phyloP scores from a whole-genome alignment of 2,888 invertebrate species.

The Allygus modestus region DNA sequence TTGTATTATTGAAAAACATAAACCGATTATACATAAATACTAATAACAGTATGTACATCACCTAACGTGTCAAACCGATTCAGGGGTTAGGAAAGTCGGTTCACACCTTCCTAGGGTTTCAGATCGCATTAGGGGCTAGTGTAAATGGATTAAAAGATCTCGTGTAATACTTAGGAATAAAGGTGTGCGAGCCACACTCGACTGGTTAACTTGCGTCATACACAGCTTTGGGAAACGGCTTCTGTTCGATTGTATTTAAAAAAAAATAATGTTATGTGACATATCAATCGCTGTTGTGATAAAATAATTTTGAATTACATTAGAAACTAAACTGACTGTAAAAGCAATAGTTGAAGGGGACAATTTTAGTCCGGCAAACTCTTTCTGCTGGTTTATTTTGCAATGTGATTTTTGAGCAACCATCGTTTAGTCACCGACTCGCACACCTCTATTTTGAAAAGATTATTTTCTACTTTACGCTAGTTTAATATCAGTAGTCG shows the following conservation, averaged over 20 bases:
- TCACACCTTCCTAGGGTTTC: not conserved
- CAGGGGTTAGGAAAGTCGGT: not conserved
- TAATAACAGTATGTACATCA: constrained; percentile 53
- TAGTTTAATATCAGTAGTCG: not conserved
- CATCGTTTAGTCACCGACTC: too few relatives aligned
- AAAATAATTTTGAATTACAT: too few relatives aligned
- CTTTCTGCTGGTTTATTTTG: too few relatives aligned
- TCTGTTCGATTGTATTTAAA: too few relatives aligned
- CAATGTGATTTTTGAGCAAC: too few relatives aligned
- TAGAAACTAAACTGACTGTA: too few relatives aligned
- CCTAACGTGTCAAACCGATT: not conserved
- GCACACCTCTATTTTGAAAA: not conserved
- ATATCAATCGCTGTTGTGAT: too few relatives aligned
- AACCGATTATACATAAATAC: constrained; percentile 59
- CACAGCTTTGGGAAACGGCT: too few relatives aligned
- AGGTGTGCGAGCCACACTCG: not conserved
- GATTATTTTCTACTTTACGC: not conserved
- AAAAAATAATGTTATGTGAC: too few relatives aligned
- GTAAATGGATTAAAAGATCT: not conserved
- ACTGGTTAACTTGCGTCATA: too few relatives aligned
- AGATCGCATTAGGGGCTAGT: not conserved
- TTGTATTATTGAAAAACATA: constrained; percentile 59
- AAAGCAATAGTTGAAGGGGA: too few relatives aligned
- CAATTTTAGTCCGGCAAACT: too few relatives aligned
- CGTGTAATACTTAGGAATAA: not conserved